phyloP scores from a whole-genome alignment of 2,888 invertebrate genomes.

The Meganola albula region DNA sequence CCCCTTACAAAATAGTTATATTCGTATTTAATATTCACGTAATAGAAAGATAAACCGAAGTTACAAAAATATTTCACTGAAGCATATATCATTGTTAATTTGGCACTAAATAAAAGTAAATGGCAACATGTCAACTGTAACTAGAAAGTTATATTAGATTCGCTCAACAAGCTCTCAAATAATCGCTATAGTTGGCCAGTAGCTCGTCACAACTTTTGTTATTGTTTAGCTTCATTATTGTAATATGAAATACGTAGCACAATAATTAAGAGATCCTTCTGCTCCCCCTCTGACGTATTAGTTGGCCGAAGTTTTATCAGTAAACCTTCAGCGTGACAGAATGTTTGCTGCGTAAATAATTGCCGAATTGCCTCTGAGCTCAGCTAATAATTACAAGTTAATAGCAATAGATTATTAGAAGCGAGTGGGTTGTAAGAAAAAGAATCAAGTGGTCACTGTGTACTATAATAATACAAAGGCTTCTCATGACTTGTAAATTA shows the following conservation, averaged over 20 bases:
- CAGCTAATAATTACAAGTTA: slow-evolving; percentile 56
- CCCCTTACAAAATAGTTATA: too few relatives aligned
- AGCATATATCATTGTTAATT: slow-evolving; percentile 43
- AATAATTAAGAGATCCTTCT: slow-evolving; percentile 72
- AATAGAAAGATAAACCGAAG: too few relatives aligned
- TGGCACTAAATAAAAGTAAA: slow-evolving; percentile 56
- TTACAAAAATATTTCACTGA: too few relatives aligned
- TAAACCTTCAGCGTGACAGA: slow-evolving; percentile 51
- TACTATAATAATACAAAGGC: too few relatives aligned
- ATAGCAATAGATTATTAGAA: slow-evolving; percentile 47
- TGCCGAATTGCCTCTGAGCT: slow-evolving; percentile 47
- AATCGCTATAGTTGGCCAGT: slow-evolving; percentile 63
- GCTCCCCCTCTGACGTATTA: slow-evolving; percentile 63
- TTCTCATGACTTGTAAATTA: too few relatives aligned
- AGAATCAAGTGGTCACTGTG: too few relatives aligned
- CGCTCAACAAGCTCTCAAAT: slow-evolving; percentile 70
- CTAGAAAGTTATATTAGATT: slow-evolving; percentile 71
- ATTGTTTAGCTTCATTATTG: slow-evolving; percentile 76
- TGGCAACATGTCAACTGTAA: slow-evolving; percentile 53
- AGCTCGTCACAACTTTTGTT: slow-evolving; percentile 72
- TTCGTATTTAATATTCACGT: too few relatives aligned
- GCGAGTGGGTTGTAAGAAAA: slow-evolving; percentile 42
- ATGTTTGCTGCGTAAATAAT: slow-evolving; percentile 63
- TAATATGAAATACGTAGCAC: slow-evolving; percentile 72
- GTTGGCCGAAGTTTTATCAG: slow-evolving; percentile 62